A percentile compares a stretch with the other conserved stretches of the same genome.
Evolutionary conservation across 2,888 invertebrate species (phyloP).

Genomic region (Bugulina stolonifera): DNA sequence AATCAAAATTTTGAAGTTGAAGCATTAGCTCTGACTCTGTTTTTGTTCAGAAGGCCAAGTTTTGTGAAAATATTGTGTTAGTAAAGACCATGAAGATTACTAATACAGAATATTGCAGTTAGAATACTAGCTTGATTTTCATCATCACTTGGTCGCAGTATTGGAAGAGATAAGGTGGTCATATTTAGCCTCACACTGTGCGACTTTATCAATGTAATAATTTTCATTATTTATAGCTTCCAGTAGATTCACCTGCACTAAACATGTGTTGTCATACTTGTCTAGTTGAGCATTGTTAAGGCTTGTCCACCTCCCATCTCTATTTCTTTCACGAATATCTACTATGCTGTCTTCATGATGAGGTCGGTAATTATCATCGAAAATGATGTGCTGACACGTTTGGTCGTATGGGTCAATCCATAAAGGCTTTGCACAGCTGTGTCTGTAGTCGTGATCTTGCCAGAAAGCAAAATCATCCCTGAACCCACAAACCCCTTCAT

Average conservation of each 20-base stretch:
- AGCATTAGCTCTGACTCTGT: too few relatives aligned
- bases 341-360: conserved; percentile 49
- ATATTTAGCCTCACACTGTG: conserved; percentile 42
- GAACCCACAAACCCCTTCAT: conserved; percentile 42
- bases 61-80: too few relatives aligned
- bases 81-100: too few relatives aligned
- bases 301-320: conserved; percentile 34
- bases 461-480: conserved; percentile 48
- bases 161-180: too few relatives aligned
- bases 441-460: conserved; percentile 43
- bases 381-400: conserved; percentile 48
- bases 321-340: conserved; percentile 40
- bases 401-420: conserved; percentile 44
- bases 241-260: conserved; percentile 50
- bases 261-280: conserved; percentile 40
- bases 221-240: conserved; percentile 41
- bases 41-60: too few relatives aligned
- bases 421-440: conserved; percentile 44
- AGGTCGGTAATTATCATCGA: conserved; percentile 50
- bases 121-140: too few relatives aligned
- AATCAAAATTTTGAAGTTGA: too few relatives aligned
- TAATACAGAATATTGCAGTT: too few relatives aligned
- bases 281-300: conserved; percentile 37
- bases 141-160: too few relatives aligned
- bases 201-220: conserved; percentile 44